phyloP scores from a whole-genome alignment of 2,797 vertebrate species.

The Pseudomugil gertrudae region DNA sequence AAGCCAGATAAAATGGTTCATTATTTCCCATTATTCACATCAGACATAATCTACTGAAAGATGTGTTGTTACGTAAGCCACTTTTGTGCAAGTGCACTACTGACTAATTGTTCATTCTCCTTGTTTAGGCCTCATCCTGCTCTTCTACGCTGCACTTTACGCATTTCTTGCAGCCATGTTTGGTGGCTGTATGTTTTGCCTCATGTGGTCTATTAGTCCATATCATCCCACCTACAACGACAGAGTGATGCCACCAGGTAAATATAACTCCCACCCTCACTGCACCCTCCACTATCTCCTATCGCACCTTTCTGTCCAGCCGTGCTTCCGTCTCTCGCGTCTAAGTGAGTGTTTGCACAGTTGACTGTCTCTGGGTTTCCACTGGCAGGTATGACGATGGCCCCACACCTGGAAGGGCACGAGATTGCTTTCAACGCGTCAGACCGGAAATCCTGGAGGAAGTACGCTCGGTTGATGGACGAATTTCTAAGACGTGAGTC shows the following conservation, averaged over 20 bases:
- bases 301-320: constrained; percentile 1
- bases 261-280: constrained; percentile 40
- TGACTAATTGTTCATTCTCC: constrained; percentile 15
- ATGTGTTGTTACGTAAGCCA: constrained; percentile 29
- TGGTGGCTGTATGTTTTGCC: constrained; percentile 89
- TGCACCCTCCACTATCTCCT: neutral
- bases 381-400: constrained; percentile 94
- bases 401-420: constrained; percentile 87
- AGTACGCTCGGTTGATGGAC: constrained; percentile 88
- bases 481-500: constrained; percentile 89
- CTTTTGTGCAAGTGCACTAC: constrained; percentile 12
- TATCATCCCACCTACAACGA: constrained; percentile 92
- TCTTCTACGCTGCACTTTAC: constrained; percentile 94
- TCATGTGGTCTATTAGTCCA: constrained; percentile 94
- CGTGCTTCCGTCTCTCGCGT: constrained; percentile 44
- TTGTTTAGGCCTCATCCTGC: constrained; percentile 89
- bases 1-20: constrained; percentile 26
- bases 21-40: constrained; percentile 35
- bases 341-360: constrained; percentile 66
- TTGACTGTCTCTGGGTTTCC: constrained; percentile 80
- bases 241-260: constrained; percentile 94
- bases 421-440: constrained; percentile 90
- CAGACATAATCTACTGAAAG: constrained; percentile 6
- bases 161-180: constrained; percentile 94
- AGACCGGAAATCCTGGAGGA: constrained; percentile 89